Base-by-base conservation (phyloP, 2,113 vertebrate species). In the Cisticola juncidis region DNA sequence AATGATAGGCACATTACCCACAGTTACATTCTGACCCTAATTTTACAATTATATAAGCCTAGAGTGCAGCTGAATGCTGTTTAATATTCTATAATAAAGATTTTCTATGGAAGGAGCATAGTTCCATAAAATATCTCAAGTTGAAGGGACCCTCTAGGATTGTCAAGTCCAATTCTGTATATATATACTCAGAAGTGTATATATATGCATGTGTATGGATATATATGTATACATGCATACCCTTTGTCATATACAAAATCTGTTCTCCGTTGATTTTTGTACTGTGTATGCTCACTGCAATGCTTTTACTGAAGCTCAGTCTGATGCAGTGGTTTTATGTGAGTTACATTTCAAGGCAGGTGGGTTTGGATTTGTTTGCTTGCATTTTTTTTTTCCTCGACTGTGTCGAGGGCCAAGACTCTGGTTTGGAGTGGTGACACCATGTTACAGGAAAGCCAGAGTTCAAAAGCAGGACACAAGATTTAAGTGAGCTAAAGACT, bases 201-300 rank as follows among this genome's bases (percentile, higher is more conserved):
- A 2, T 54, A 16, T 33, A 45, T 48, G 4, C 72, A 9, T 58
- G 9, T 80, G 11, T 36, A 18, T 51, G 14, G 54, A 14, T 57
- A 6, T 31, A 6, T 31, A 28, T 44, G 17, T 33, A 24, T 19
- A 19, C 3, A 2, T 31, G 12, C 11, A 38, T 69, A 31, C 17
- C 21, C 29, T 44, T 58, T 47, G 20, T 80, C 31, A 31, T 11
- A 9, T 28, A 47, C 9, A 12, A 60, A 25, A 47, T 60, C 25
- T 70, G 0, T 58, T 60, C 9, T 79, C 21, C 4, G 3, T 10
- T 47, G n/a, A 29, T 2, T 1, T 31, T 38, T 38, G 14, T 24
- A 33, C 6, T 53, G 17, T 28, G 12, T 51, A 15, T 66, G 65
- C 15, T 70, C 29, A 33, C 3, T 74, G 35, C 22, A 51, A 1